Percentiles rank a stretch among this genome's conserved stretches.
Conservation (phyloP, 2,113 vertebrate genomes). For the Trematomus loennbergii region DNA sequence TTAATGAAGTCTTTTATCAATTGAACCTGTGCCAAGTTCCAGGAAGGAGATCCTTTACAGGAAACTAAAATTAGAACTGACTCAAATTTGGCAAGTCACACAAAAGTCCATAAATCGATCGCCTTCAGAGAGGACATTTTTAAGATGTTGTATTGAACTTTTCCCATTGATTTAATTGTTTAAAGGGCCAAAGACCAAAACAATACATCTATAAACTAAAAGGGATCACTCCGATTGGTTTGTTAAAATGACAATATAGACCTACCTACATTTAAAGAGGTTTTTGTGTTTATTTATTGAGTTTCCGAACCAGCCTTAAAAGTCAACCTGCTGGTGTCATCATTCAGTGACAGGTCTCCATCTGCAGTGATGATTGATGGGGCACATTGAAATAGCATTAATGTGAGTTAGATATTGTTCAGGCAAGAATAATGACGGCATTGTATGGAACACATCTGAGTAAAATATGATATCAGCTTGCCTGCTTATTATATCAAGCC, state of each 20-base stretch:
- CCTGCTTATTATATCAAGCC: neutral
- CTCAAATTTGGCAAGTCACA: neutral
- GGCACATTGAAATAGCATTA: slow-evolving; percentile 30
- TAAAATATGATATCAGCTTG: slow-evolving; percentile 9
- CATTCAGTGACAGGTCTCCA: neutral
- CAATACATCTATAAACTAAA: neutral
- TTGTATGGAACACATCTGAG: neutral
- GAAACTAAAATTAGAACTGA: slow-evolving; percentile 26
- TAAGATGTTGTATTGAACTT: too few species aligned
- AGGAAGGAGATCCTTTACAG: slow-evolving; percentile 22
- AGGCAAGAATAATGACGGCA: slow-evolving; percentile 9
- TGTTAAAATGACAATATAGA: neutral
- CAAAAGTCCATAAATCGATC: neutral
- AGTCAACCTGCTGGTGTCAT: slow-evolving; percentile 8
- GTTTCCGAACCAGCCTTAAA: neutral
- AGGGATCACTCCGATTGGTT: neutral
- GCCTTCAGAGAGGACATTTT: too few species aligned
- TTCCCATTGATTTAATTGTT: slow-evolving; percentile 2
- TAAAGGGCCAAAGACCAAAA: neutral
- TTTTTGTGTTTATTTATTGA: neutral
- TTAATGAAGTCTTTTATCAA: neutral
- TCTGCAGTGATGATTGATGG: slow-evolving; percentile 12
- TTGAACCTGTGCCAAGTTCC: neutral
- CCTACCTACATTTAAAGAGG: neutral
- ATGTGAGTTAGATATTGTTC: slow-evolving; percentile 8